These are phyloP conservation scores for Percopsis omiscomaycus DNA, from an alignment of 2,797 vertebrate species.

Conservation along the genomic window DNA sequence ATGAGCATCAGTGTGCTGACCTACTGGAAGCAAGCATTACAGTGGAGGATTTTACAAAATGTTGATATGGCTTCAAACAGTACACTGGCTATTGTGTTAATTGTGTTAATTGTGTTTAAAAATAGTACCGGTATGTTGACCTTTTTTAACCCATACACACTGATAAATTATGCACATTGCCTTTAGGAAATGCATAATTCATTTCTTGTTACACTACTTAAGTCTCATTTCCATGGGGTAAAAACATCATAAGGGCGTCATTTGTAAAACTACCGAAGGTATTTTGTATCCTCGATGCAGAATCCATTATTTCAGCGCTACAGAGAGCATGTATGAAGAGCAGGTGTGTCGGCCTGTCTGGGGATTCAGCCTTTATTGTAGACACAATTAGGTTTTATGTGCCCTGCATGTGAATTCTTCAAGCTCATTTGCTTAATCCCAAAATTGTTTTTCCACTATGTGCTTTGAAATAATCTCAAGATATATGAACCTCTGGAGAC, in stretches of 20 bases:
- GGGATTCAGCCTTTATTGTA: background rate
- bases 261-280: too few species aligned
- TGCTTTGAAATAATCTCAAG: slow-evolving; percentile 1
- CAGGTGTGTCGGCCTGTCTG: background rate
- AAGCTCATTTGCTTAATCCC: background rate
- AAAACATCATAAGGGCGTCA: slow-evolving; percentile 20
- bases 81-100: too few species aligned
- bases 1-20: too few species aligned
- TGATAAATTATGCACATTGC: slow-evolving; percentile 52
- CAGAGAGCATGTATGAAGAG: background rate
- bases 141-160: slow-evolving; percentile 5
- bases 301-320: slow-evolving; percentile 8
- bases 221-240: slow-evolving; percentile 16
- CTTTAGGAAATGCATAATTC: slow-evolving; percentile 50
- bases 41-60: too few species aligned
- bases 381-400: background rate
- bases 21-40: too few species aligned
- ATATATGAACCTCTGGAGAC: slow-evolving; percentile 17
- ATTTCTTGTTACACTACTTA: slow-evolving; percentile 22
- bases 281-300: background rate
- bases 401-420: slow-evolving; percentile 1
- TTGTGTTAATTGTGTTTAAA: too few species aligned
- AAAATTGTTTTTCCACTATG: background rate
- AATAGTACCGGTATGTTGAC: too few species aligned
- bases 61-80: too few species aligned